A percentile compares a stretch with the other conserved stretches of the same genome.
phyloP scores from a whole-genome alignment of 2,113 vertebrate species.

The Hystrix cristata region DNA sequence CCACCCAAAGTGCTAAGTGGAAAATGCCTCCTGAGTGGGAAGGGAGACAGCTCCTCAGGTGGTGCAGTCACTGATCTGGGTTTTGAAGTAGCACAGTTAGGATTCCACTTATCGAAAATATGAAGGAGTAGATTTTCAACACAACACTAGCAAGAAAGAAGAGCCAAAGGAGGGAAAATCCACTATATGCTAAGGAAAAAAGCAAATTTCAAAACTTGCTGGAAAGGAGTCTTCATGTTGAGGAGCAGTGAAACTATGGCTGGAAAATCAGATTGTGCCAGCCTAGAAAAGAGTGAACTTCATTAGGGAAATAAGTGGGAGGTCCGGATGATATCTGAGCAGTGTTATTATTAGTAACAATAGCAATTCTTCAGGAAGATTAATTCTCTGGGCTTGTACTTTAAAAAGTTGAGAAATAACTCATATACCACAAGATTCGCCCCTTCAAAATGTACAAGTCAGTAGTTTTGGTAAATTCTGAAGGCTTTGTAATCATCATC shows the following conservation, averaged over 20 bases:
- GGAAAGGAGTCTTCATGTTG: not conserved
- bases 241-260: not conserved
- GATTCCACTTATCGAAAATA: not conserved
- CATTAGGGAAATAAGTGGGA: not conserved
- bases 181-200: not conserved
- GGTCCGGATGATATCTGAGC: not conserved
- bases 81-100: not conserved
- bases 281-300: not conserved
- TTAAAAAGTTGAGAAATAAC: not conserved
- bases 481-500: not conserved
- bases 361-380: not conserved
- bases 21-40: too few relatives aligned
- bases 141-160: not conserved
- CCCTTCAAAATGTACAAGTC: not conserved
- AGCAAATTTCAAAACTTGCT: not conserved
- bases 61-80: too few relatives aligned
- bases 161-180: not conserved
- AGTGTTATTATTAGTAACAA: not conserved
- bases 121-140: not conserved
- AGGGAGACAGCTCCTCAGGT: rapidly evolving
- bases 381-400: not conserved
- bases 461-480: not conserved
- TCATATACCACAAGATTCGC: not conserved
- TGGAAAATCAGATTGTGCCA: not conserved
- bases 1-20: not conserved